phyloP scores from a whole-genome alignment of 2,888 invertebrate genomes.

The Altica lythri region DNA sequence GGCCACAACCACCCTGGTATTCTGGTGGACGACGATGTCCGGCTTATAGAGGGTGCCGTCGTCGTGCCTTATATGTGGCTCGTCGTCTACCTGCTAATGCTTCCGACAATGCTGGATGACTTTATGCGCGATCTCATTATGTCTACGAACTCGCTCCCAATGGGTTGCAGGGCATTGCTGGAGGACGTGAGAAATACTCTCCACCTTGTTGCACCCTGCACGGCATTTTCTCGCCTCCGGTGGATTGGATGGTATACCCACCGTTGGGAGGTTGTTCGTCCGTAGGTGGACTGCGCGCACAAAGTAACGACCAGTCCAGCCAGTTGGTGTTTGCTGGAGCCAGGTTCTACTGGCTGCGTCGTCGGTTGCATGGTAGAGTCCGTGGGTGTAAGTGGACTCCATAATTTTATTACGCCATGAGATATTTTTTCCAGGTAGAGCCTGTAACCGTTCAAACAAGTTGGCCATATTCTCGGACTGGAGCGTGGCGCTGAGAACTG shows the following conservation, averaged over 20 bases:
- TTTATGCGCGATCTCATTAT: slow-evolving; percentile 32
- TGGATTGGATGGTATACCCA: slow-evolving; percentile 15
- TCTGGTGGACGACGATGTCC: slow-evolving; percentile 10
- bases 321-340: slow-evolving; percentile 11
- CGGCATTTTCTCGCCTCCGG: slow-evolving; percentile 22
- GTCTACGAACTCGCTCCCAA: slow-evolving; percentile 27
- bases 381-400: slow-evolving; percentile 20
- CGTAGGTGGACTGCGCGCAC: slow-evolving; percentile 29
- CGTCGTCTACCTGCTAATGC: slow-evolving; percentile 21
- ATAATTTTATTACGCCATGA: slow-evolving; percentile 15
- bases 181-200: too few relatives aligned
- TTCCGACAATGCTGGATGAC: slow-evolving; percentile 16
- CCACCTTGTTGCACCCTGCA: slow-evolving; percentile 28
- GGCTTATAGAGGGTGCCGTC: slow-evolving; percentile 39
- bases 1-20: not conserved
- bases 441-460: not conserved
- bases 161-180: not conserved
- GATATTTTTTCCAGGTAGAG: too few relatives aligned
- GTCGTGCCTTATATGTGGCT: slow-evolving; percentile 33
- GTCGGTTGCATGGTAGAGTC: slow-evolving; percentile 18
- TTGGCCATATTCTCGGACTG: slow-evolving; percentile 8
- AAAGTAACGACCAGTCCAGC: slow-evolving; percentile 37
- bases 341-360: too few relatives aligned
- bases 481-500: not conserved
- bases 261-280: slow-evolving; percentile 24